Base-by-base conservation (phyloP, 2,113 vertebrate genomes). In the Hydrochoerus hydrochaeris region DNA sequence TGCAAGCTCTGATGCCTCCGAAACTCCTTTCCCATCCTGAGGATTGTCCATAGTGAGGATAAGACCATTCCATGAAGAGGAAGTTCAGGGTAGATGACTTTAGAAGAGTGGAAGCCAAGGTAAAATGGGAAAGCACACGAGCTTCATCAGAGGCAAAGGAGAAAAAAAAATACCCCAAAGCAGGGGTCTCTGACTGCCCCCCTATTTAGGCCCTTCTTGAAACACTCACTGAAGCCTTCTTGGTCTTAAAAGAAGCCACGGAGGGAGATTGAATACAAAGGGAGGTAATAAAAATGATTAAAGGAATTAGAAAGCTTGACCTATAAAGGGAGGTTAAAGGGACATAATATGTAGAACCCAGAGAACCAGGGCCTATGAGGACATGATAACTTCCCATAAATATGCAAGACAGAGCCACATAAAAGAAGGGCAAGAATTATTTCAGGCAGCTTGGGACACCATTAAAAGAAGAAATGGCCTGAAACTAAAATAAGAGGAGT, bases 361-460 rank as follows among this genome's bases (percentile, higher is more conserved):
- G 85, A 96, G 88, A 96, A 83, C 26, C 41, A 49, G 60, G 71
- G 57, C 84, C 92, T 87, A 78, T 0, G 28, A 95, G 88, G 85
- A 96, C 80, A 57, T 67, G 96, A 95, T 93, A 97, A 94, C 92
- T 82, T 93, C 94, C 94, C 95, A 97, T 97, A 96, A 97, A 97
- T 98, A 97, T 94, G 90, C 11, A 1, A 95, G 96, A 92, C 58
- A 85, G 77, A 90, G 94, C 63, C 88, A 95, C 95, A 96, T 95
- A 97, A 97, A 97, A 97, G 90, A 95, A 96, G 94, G 77, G 71
- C 52, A 77, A 95, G 96, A 97, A 97, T 97, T 97, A 98, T 97
- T 95, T 96, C 94, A 95, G 92, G 97, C 89, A 97, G 85, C 95
- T 92, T 88, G 94, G 95, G 97, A 94, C 88, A 95, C 95, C 96